phyloP scores from a whole-genome alignment of 2,888 invertebrate genomes.

The Cheilosia impressa region DNA sequence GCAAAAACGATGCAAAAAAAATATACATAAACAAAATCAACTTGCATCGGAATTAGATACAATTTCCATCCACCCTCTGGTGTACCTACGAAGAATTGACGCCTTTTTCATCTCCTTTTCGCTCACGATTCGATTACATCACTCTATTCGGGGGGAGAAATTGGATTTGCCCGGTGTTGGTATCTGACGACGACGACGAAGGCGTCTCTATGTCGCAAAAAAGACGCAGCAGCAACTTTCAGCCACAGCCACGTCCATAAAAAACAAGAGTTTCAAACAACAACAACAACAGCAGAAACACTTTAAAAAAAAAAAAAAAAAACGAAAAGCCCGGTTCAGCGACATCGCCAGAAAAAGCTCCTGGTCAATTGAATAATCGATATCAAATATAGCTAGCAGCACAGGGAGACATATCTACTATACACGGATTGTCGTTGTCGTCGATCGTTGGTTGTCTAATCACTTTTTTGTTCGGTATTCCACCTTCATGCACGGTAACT shows the following conservation, averaged over 20 bases:
- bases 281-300: not conserved
- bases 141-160: constrained; percentile 2
- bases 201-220: constrained; percentile 33
- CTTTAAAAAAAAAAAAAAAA: not conserved
- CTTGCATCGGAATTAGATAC: constrained; percentile 25
- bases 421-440: not conserved
- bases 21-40: not conserved
- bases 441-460: constrained; percentile 12
- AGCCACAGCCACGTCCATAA: constrained; percentile 28
- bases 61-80: constrained; percentile 30
- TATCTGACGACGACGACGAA: constrained; percentile 10
- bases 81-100: constrained; percentile 24
- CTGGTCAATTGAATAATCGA: constrained; percentile 33
- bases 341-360: constrained; percentile 20
- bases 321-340: constrained; percentile 7
- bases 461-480: constrained; percentile 9
- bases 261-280: constrained; percentile 1
- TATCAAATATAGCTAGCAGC: constrained; percentile 10
- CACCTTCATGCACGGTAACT: constrained; percentile 2
- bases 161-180: constrained; percentile 13
- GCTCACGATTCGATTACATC: constrained; percentile 39
- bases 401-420: not conserved
- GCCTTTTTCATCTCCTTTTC: constrained; percentile 37
- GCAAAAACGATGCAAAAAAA: not conserved
- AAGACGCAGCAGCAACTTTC: constrained; percentile 24